Evolutionary conservation across 2,888 invertebrate genomes (phyloP).

Genomic region (Drosophila siamana): DNA sequence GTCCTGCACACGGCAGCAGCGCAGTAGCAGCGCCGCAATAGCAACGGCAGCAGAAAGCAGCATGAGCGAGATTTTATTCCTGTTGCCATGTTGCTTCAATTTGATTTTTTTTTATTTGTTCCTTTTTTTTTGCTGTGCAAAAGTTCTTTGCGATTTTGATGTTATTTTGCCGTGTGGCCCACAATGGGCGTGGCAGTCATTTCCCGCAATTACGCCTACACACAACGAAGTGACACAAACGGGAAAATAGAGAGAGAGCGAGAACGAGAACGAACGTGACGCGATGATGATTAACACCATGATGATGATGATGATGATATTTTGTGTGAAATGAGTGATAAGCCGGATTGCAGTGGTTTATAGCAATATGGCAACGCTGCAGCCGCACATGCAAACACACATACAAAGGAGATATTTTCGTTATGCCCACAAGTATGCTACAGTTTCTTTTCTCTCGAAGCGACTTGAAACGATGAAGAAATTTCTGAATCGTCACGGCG

Average conservation of each 20-base stretch:
- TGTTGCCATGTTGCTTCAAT: constrained; percentile 62
- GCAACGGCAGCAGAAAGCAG: constrained; percentile 14
- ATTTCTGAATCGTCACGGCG: no score
- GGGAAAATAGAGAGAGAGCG: not conserved
- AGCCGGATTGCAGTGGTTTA: constrained; percentile 53
- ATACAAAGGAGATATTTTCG: constrained; percentile 22
- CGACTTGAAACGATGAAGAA: no score
- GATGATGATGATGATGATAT: constrained; percentile 21
- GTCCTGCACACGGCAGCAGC: constrained; percentile 37
- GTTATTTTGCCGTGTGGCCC: constrained; percentile 54
- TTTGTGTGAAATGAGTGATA: constrained; percentile 56
- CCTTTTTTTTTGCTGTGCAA: constrained; percentile 17
- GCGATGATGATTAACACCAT: constrained; percentile 3
- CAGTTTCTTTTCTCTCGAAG: constrained; percentile 29
- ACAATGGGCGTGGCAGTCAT: constrained; percentile 80
- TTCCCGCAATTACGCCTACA: constrained; percentile 78
- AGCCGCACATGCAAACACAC: not conserved
- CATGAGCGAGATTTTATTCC: constrained; percentile 41
- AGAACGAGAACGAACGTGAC: constrained; percentile 3
- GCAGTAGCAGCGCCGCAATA: constrained; percentile 24
- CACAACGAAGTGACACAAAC: constrained; percentile 22
- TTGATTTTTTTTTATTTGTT: constrained; percentile 33
- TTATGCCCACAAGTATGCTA: constrained; percentile 69
- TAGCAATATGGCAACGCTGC: constrained; percentile 59
- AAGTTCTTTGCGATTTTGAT: constrained; percentile 27